Percentiles rank a stretch among this genome's conserved stretches.
Evolutionary conservation across 2,113 vertebrate species (phyloP).

Genomic region (Grus americana): DNA sequence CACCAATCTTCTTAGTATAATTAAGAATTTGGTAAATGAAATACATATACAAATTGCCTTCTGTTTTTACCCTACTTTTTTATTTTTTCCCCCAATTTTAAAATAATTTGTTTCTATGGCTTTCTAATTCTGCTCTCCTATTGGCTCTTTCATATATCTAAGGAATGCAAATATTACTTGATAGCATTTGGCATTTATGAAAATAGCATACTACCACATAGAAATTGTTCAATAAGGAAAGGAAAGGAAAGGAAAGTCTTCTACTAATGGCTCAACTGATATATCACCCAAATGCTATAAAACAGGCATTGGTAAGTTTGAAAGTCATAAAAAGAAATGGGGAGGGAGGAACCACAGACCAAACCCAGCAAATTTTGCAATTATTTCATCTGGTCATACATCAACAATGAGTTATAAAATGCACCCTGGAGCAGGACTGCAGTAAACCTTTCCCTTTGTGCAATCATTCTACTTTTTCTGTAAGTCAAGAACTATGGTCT

Average conservation of each 20-base stretch:
- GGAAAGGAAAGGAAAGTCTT: not conserved
- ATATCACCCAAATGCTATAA: not conserved
- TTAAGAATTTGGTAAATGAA: not conserved
- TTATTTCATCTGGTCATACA: not conserved
- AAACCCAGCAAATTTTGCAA: not conserved
- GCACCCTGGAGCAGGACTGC: not conserved
- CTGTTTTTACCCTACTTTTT: not conserved
- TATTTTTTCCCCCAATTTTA: not conserved
- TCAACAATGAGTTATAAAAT: not conserved
- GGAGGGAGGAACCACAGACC: accelerated
- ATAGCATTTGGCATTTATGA: not conserved
- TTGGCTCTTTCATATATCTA: not conserved
- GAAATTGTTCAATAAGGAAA: not conserved
- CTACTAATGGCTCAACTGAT: not conserved
- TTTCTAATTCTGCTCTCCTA: not conserved
- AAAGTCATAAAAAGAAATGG: not conserved
- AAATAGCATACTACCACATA: not conserved
- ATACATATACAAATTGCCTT: not conserved
- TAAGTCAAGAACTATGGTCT: not conserved
- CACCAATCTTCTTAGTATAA: not conserved
- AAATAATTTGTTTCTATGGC: not conserved
- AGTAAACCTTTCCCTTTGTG: not conserved
- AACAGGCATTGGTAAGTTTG: not conserved
- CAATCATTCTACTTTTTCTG: not conserved
- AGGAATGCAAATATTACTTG: not conserved